Conservation (phyloP, 2,888 invertebrate species). For the Chrysomela aeneicollis region DNA sequence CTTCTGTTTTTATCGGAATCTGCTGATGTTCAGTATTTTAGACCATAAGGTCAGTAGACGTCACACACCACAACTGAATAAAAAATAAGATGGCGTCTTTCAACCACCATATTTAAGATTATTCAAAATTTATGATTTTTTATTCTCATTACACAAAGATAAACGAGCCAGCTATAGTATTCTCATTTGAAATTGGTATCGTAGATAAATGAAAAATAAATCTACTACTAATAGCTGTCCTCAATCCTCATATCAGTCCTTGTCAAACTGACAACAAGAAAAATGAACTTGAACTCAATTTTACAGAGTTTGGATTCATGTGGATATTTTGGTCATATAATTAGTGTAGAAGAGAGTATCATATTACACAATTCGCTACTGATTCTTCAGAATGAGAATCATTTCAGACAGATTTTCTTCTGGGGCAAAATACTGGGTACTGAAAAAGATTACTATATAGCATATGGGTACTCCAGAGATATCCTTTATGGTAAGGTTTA, state of each 20-base stretch:
- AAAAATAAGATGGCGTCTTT: too few species aligned
- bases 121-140: too few species aligned
- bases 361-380: conserved; percentile 80
- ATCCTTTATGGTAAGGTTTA: conserved; percentile 75
- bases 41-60: too few species aligned
- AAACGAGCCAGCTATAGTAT: too few species aligned
- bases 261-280: conserved; percentile 33
- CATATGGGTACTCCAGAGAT: conserved; percentile 80
- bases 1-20: not conserved
- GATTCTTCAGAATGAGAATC: conserved; percentile 83
- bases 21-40: conserved; percentile 2
- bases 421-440: conserved; percentile 86
- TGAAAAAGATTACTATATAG: conserved; percentile 82
- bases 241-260: too few species aligned
- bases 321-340: conserved; percentile 72
- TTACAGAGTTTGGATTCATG: conserved; percentile 65
- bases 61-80: too few species aligned
- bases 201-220: too few species aligned
- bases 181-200: too few species aligned
- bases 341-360: conserved; percentile 77
- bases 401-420: conserved; percentile 81
- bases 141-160: too few species aligned
- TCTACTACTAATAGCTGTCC: too few species aligned
- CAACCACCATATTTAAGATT: too few species aligned
- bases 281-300: conserved; percentile 67